Percentiles rank a stretch among this genome's conserved stretches.
phyloP scores from a whole-genome alignment of 1,140 invertebrate species.

The Muscidifurax raptorellus region DNA sequence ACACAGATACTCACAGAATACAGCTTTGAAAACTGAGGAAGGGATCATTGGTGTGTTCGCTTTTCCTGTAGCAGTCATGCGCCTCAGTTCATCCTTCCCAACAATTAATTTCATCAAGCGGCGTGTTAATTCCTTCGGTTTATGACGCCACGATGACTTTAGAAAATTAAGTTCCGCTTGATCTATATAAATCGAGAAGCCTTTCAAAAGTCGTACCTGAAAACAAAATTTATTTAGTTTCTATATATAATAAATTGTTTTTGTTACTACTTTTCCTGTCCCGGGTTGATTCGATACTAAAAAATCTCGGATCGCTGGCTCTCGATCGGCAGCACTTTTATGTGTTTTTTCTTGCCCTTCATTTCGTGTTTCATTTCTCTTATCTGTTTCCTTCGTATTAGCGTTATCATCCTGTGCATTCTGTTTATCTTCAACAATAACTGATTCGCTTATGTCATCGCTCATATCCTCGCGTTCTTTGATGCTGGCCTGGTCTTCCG shows the following conservation, averaged over 20 bases:
- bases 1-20: not conserved
- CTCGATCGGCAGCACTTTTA: not conserved
- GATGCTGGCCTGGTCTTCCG: no score
- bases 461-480: no score
- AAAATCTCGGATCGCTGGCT: not conserved
- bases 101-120: not conserved
- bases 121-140: not conserved
- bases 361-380: no score
- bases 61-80: conserved; percentile 1
- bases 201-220: not conserved
- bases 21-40: not conserved
- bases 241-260: not conserved
- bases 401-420: not conserved
- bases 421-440: not conserved
- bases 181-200: not conserved
- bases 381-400: not conserved
- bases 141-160: not conserved
- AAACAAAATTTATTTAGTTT: not conserved
- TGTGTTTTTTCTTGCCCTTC: not conserved
- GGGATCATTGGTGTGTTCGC: not conserved
- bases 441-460: no score
- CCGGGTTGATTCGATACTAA: not conserved
- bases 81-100: not conserved
- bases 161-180: not conserved
- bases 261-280: not conserved